Conservation (phyloP, 2,113 vertebrate genomes). For the Trochalopteron elliotii region DNA sequence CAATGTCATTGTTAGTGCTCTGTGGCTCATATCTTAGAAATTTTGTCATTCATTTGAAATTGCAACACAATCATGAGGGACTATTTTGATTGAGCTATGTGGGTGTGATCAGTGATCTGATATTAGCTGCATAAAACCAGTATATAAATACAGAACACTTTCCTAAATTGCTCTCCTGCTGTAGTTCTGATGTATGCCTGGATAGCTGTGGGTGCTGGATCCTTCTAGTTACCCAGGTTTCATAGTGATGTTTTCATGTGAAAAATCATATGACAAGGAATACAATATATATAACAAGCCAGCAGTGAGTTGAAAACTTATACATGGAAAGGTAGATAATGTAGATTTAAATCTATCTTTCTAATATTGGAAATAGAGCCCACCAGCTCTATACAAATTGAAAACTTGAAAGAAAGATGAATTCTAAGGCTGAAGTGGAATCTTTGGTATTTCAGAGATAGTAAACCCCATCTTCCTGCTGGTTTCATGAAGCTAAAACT, state of each 20-base stretch:
- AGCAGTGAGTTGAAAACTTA: not conserved
- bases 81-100: not conserved
- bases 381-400: not conserved
- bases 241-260: not conserved
- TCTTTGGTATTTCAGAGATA: not conserved
- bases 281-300: not conserved
- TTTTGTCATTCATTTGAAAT: not conserved
- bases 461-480: not conserved
- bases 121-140: not conserved
- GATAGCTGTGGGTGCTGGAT: not conserved
- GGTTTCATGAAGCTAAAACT: not conserved
- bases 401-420: not conserved
- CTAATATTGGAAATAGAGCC: not conserved
- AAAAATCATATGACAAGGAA: not conserved
- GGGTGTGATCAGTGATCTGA: not conserved
- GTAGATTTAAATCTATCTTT: not conserved
- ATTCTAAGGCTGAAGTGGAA: not conserved
- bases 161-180: not conserved
- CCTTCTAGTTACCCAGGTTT: not conserved
- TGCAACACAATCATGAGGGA: not conserved
- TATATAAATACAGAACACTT: not conserved
- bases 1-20: not conserved
- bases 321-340: not conserved
- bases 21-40: not conserved
- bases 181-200: not conserved